Conservation (phyloP, 1,140 invertebrate species). For the Euwallacea fornicatus region DNA sequence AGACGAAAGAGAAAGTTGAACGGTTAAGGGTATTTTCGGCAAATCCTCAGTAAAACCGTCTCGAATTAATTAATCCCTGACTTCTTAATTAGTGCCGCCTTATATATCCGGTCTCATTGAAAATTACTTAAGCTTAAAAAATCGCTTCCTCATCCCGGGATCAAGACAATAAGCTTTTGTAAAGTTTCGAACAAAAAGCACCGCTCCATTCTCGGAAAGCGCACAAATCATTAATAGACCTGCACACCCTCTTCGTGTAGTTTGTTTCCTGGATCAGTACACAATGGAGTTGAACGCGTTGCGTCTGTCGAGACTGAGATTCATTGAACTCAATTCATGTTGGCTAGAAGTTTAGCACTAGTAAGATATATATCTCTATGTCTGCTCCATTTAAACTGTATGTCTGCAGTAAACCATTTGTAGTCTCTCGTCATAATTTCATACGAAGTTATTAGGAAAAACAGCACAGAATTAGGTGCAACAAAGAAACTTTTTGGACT, state of each 20-base stretch:
- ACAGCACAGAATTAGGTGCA: too few relatives aligned
- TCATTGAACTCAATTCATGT: too few relatives aligned
- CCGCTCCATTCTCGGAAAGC: conserved; percentile 8
- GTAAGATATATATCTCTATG: too few relatives aligned
- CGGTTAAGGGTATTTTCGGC: background rate
- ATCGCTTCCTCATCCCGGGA: conserved; percentile 9
- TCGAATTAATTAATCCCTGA: conserved; percentile 14
- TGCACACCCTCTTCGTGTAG: conserved; percentile 22
- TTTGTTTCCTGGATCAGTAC: conserved; percentile 25
- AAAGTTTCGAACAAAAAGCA: conserved; percentile 25
- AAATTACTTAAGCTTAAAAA: conserved; percentile 28
- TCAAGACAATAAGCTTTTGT: conserved; percentile 27
- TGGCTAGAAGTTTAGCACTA: too few relatives aligned
- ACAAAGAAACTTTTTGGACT: too few relatives aligned
- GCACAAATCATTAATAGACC: conserved; percentile 33
- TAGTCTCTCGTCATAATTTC: too few relatives aligned
- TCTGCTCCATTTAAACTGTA: too few relatives aligned
- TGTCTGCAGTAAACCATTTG: too few relatives aligned
- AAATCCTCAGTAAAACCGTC: background rate
- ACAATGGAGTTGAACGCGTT: conserved; percentile 26
- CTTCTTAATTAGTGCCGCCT: conserved; percentile 36
- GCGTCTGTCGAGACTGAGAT: conserved; percentile 12
- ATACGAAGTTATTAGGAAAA: too few relatives aligned
- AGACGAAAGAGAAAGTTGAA: background rate
- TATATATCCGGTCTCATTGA: conserved; percentile 18